These are phyloP conservation scores for Zaprionus gabonicus DNA, from an alignment of 1,140 invertebrate genomes.

Conservation along the genomic window DNA sequence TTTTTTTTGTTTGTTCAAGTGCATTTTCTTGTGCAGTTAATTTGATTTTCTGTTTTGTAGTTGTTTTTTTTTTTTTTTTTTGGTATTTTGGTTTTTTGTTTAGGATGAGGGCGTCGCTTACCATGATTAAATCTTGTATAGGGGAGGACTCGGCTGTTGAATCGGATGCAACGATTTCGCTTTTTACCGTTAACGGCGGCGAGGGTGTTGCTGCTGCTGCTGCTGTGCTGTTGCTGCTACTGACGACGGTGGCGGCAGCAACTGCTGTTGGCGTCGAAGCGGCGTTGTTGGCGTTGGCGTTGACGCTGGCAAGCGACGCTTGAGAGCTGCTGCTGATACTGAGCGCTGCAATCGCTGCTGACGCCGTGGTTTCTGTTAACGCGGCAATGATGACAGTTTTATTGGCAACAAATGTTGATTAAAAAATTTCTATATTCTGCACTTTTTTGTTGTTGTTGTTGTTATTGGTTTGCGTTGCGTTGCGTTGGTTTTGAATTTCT, in stretches of 20 bases:
- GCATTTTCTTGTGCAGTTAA: conserved; percentile 52
- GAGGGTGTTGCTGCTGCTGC: conserved; percentile 45
- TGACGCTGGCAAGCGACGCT: conserved; percentile 69
- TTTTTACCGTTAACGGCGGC: conserved; percentile 68
- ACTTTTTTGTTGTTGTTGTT: conserved; percentile 46
- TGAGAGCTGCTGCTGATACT: conserved; percentile 83
- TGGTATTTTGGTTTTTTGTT: conserved; percentile 29
- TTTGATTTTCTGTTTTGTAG: conserved; percentile 39
- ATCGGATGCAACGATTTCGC: conserved; percentile 74
- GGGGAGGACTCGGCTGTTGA: conserved; percentile 76
- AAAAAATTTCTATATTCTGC: conserved; percentile 60
- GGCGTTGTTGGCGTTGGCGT: conserved; percentile 46
- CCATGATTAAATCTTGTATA: conserved; percentile 81
- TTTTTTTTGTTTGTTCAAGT: conserved; percentile 30
- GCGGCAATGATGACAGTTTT: conserved; percentile 83
- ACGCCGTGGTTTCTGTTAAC: conserved; percentile 83
- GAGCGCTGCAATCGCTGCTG: conserved; percentile 82
- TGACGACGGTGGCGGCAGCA: conserved; percentile 19
- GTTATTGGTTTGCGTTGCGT: conserved; percentile 13
- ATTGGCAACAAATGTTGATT: conserved; percentile 81
- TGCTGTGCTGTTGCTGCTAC: conserved; percentile 13
- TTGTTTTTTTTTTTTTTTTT: conserved; percentile 35
- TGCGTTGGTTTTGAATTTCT: conserved; percentile 27
- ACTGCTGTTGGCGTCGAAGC: conserved; percentile 31
- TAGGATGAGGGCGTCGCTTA: conserved; percentile 68